Conservation (phyloP, 2,888 invertebrate species). For the Apamea crenata region DNA sequence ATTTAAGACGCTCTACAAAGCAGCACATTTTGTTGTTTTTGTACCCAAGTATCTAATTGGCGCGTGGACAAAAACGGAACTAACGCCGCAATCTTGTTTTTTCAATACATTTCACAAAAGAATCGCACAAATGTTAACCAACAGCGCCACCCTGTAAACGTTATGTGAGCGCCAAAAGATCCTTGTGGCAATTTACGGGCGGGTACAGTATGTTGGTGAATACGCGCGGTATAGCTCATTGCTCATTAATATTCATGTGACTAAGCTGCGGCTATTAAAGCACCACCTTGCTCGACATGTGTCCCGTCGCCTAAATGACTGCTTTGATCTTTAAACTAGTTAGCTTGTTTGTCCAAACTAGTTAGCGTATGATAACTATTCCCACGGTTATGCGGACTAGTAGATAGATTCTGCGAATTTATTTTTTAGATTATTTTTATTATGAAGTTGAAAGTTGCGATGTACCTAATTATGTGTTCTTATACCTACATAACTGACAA, state of each 20-base stretch:
- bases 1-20: too few relatives aligned
- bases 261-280: constrained; percentile 76
- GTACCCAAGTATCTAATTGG: too few relatives aligned
- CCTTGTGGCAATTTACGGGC: neutral
- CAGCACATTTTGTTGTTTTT: neutral
- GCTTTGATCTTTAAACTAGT: constrained; percentile 60
- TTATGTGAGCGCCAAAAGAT: neutral
- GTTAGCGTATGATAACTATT: constrained; percentile 55
- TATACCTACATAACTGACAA: neutral
- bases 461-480: neutral
- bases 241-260: constrained; percentile 81
- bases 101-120: neutral
- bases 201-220: constrained; percentile 60
- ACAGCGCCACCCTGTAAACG: neutral
- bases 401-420: constrained; percentile 21
- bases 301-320: constrained; percentile 56
- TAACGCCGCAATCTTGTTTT: neutral
- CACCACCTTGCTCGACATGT: constrained; percentile 71
- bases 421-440: constrained; percentile 1
- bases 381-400: constrained; percentile 39
- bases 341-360: constrained; percentile 63
- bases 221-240: constrained; percentile 64
- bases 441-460: neutral
- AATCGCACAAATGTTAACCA: neutral
- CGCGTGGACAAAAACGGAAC: neutral